Conservation (phyloP, 2,113 vertebrate genomes). For the Tichodroma muraria region DNA sequence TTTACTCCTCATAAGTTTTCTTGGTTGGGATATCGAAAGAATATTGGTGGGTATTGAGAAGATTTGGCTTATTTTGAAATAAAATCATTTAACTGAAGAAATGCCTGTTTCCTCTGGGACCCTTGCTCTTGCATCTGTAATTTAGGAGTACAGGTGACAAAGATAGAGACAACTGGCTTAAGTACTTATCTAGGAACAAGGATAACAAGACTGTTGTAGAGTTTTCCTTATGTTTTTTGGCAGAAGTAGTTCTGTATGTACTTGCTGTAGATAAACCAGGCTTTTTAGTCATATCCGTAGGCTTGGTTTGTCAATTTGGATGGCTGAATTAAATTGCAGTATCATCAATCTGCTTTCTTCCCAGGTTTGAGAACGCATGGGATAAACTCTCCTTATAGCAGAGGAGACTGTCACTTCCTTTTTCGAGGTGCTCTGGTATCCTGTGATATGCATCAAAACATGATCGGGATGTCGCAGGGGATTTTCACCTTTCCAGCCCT, state of each 20-base stretch:
- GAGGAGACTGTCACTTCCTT: neutral
- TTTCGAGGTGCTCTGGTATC: neutral
- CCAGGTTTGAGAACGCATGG: neutral
- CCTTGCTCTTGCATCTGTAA: neutral
- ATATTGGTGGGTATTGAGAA: neutral
- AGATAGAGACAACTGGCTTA: neutral
- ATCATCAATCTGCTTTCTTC: neutral
- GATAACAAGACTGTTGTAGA: neutral
- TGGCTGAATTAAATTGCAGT: neutral
- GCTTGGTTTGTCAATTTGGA: neutral
- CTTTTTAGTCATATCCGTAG: neutral
- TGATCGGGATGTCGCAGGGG: neutral
- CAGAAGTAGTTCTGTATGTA: neutral
- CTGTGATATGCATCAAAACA: neutral
- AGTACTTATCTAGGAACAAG: neutral
- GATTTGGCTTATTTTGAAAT: neutral
- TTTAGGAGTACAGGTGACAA: neutral
- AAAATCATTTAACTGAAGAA: neutral
- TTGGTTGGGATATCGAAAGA: neutral
- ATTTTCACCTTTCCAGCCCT: constrained; percentile 7
- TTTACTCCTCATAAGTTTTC: neutral
- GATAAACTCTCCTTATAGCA: neutral
- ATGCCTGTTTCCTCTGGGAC: neutral
- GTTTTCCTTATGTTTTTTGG: neutral
- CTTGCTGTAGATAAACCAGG: neutral